Evolutionary conservation across 2,888 invertebrate genomes (phyloP).

Genomic region (Xylota sylvarum): DNA sequence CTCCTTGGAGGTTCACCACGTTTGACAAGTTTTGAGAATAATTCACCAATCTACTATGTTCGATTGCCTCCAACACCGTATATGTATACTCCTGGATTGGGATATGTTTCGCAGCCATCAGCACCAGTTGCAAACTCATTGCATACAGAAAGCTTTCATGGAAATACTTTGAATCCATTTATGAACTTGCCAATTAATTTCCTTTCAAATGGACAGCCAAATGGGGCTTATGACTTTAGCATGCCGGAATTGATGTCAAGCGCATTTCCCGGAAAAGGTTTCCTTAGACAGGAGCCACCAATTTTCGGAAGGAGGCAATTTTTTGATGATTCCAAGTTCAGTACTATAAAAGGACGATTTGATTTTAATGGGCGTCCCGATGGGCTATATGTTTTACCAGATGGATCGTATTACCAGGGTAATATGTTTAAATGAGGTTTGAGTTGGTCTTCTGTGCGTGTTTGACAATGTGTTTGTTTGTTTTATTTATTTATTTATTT

Average conservation of each 20-base stretch:
- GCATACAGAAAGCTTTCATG: constrained; percentile 85
- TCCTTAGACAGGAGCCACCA: constrained; percentile 66
- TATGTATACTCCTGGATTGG: constrained; percentile 93
- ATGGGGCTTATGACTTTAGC: constrained; percentile 61
- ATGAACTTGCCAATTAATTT: constrained; percentile 92
- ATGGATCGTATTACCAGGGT: constrained; percentile 55
- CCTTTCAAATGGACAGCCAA: constrained; percentile 88
- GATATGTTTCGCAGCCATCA: constrained; percentile 87
- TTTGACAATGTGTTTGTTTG: constrained; percentile 18
- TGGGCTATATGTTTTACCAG: constrained; percentile 59
- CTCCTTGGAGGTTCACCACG: constrained; percentile 50
- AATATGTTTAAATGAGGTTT: constrained; percentile 51
- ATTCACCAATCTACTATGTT: constrained; percentile 95
- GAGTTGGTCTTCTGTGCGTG: not conserved
- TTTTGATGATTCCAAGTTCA: constrained; percentile 53
- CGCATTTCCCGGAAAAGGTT: constrained; percentile 65
- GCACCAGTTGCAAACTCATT: constrained; percentile 83
- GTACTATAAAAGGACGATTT: constrained; percentile 54
- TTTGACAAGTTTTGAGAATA: constrained; percentile 85
- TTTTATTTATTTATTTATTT: constrained; percentile 53
- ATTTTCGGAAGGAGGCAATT: constrained; percentile 64
- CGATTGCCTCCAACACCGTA: constrained; percentile 94
- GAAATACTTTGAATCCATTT: constrained; percentile 87
- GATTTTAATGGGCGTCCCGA: constrained; percentile 70
- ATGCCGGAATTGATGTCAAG: constrained; percentile 66